Base-by-base conservation (phyloP, 1,140 invertebrate species). In the Caenorhabditis tropicalis region DNA sequence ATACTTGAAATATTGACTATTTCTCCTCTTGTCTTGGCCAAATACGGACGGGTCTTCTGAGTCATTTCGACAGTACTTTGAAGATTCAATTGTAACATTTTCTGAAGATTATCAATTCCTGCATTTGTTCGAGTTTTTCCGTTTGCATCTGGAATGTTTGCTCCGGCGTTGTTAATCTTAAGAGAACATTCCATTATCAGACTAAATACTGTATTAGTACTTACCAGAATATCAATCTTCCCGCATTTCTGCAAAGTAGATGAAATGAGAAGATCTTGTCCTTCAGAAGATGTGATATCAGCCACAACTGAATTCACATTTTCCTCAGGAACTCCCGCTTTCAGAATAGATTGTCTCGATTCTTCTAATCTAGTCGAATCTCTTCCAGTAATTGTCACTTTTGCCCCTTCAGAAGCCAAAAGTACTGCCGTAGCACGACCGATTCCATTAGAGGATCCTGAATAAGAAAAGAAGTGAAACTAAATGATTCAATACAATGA, bases 1-100 rank as follows among this genome's bases (percentile, higher is more conserved):
- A 97, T 95, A 91, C 96, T 97, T 2, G 95, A 97, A 0, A 97
- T 94, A 91, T 97, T 98, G 0, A 98, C 95, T 88, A 96, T 94
- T 86, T 94, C 95, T 46, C 95, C 95, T 92, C 95, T 95, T 0
- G 94, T 94, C 91, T 94, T 93, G 5, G 95, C 92, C 12, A 98
- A 92, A 92, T 96, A 93, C 0, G 96, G 96, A 0, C 95, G 94
- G 33, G 95, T 95, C 58, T 96, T 89, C 93, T 94, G 94, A 0
- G 95, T 96, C 83, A 98, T 89, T 81, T 96, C 94, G 90, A 95
- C 96, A 16, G 96, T 91, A 7, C 85, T 86, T 89, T 95, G 93
- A 0, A 96, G 94, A 92, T 97, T 97, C 19, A 94, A 93, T 88
- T 95, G 94, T 92, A 97, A 95, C 0, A 96, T 89, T 60, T 92